Percentiles rank a stretch among this genome's conserved stretches.
Conservation (phyloP, 2,797 vertebrate genomes). For the Apodemus agrarius region DNA sequence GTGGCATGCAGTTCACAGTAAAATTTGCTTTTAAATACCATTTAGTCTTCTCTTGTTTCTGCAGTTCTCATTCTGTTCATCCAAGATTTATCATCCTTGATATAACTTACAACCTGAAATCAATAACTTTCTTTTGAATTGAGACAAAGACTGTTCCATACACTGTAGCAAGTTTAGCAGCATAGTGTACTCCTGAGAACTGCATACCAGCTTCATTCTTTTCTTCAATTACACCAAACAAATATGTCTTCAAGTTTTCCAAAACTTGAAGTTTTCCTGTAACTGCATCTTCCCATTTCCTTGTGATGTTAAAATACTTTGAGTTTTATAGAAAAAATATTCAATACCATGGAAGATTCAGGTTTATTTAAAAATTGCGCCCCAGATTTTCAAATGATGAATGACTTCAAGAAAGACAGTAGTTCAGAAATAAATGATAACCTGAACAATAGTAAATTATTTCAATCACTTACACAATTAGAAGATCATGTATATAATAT, state of each 20-base stretch:
- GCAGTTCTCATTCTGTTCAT: neutral
- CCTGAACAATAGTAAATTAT: neutral
- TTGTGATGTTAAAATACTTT: neutral
- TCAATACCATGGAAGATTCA: neutral
- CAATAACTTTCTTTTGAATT: neutral
- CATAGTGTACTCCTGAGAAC: neutral
- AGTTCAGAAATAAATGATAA: neutral
- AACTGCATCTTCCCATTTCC: neutral
- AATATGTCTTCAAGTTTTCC: neutral
- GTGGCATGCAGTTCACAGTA: neutral
- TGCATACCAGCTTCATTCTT: neutral
- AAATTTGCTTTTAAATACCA: neutral
- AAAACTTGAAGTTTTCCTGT: too few species aligned
- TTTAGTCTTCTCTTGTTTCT: neutral
- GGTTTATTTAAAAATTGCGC: neutral
- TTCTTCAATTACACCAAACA: neutral
- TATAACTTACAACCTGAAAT: neutral
- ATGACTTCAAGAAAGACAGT: neutral
- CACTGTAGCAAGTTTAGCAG: neutral
- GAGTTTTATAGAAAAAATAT: neutral
- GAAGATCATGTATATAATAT: neutral
- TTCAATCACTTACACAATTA: neutral
- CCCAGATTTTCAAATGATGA: neutral
- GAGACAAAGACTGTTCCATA: neutral
- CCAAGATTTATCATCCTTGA: neutral